Conservation (phyloP, 2,797 vertebrate genomes). For the Schizothorax lantsangensis region DNA sequence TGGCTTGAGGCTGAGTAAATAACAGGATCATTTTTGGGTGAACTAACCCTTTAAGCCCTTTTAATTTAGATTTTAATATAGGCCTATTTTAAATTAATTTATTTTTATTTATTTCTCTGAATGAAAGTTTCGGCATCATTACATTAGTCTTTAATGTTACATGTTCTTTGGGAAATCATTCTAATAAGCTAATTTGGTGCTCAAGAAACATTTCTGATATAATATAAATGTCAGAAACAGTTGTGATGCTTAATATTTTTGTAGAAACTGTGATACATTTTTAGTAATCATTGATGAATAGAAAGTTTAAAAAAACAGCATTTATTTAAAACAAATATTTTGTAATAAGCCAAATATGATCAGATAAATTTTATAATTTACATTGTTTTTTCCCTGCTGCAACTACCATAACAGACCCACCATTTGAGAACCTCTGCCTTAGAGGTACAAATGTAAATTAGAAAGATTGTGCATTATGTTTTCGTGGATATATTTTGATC, state of each 20-base stretch:
- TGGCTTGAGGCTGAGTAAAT: too few species aligned
- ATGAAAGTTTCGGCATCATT: neutral
- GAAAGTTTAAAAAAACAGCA: neutral
- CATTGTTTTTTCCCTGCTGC: neutral
- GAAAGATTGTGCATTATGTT: neutral
- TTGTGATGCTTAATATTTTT: neutral
- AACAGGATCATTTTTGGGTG: too few species aligned
- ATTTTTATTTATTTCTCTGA: neutral
- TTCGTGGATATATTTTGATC: neutral
- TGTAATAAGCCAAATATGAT: neutral
- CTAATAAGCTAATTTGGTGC: neutral
- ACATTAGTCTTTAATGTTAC: neutral
- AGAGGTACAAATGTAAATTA: constrained; percentile 3
- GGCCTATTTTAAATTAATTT: neutral
- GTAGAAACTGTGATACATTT: neutral
- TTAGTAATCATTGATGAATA: neutral
- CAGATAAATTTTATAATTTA: neutral
- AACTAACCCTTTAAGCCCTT: too few species aligned
- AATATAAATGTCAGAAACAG: neutral
- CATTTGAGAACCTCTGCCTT: neutral
- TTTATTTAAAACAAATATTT: neutral
- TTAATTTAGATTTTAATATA: neutral
- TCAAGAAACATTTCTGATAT: neutral
- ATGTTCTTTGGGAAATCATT: neutral
- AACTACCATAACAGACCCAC: neutral